Evolutionary conservation across 2,888 invertebrate species (phyloP), one percentile per base, ranked within the genome.

Genomic region (Ganaspis brasiliensis): DNA sequence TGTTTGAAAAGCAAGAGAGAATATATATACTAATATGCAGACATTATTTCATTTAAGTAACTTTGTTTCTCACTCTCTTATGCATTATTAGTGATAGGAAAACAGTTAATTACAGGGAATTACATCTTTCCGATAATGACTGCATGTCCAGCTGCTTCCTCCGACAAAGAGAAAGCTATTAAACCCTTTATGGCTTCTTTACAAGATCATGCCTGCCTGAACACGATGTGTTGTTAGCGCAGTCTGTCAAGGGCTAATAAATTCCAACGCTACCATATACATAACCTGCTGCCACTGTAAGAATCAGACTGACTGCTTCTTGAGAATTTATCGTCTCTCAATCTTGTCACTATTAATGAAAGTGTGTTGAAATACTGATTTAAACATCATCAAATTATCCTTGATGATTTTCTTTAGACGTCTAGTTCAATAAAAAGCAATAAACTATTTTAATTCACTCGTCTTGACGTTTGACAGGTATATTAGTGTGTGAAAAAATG

Each of bases 251-350:
- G 40, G 24, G 63, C 63, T 63, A 63, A 63, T 63, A 63, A 63
- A 63, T 63, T 63, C 63, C 21, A 21, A 21, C n/a, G 6, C 40
- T 63, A 63, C 40, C 63, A 40, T 63, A 63, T 37, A 63, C 37
- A 63, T 63, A 63, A 63, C 63, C 63, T 63, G 63, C 63, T 40
- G 40, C 63, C 63, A 40, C 40, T 63, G 40, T n/a, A 61, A 63
- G 63, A 40, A 63, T 63, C 24, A 40, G n/a, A 63, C 21, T 63
- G 63, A 63, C 63, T 63, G 21, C 63, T 63, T 63, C 40, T 63
- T 6, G 24, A 24, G 63, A 63, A 45, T 63, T 63, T 63, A 63
- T 63, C 40, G 40, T 21, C 21, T 2, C 37, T 63, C 40, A 40
- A 45, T 63, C 63, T 63, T 63, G 63, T 63, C 63, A 63, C 63